phyloP scores from a whole-genome alignment of 2,888 invertebrate genomes.

The Agrochola litura region DNA sequence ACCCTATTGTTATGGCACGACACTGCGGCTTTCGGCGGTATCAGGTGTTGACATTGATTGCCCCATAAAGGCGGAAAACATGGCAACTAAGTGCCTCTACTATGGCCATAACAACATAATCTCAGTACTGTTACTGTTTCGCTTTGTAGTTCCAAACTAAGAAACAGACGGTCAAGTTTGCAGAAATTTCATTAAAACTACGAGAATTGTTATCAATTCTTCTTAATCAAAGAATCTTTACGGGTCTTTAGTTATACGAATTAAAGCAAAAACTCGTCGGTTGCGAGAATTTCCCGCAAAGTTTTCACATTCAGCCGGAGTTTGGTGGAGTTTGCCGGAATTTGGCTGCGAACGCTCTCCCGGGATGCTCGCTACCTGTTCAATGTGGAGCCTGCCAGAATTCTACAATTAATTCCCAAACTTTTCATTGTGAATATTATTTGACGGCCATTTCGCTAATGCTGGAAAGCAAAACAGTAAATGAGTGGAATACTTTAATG shows the following conservation, averaged over 20 bases:
- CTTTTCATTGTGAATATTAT: constrained; percentile 76
- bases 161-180: constrained; percentile 23
- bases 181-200: constrained; percentile 60
- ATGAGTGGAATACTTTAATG: neutral
- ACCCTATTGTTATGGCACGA: constrained; percentile 38
- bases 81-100: constrained; percentile 21
- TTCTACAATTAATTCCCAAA: constrained; percentile 79
- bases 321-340: constrained; percentile 74
- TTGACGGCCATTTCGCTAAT: constrained; percentile 61
- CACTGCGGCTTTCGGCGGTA: constrained; percentile 23
- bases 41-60: constrained; percentile 48
- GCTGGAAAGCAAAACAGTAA: constrained; percentile 47
- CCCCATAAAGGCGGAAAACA: constrained; percentile 34
- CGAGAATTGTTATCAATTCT: constrained; percentile 58
- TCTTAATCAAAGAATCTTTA: constrained; percentile 66
- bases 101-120: constrained; percentile 9
- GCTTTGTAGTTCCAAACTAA: constrained; percentile 30
- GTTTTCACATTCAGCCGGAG: constrained; percentile 78
- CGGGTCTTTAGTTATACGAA: constrained; percentile 68
- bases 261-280: constrained; percentile 74
- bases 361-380: constrained; percentile 72
- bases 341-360: constrained; percentile 72
- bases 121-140: neutral
- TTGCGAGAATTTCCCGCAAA: constrained; percentile 71
- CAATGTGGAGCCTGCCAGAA: constrained; percentile 72